A percentile compares a stretch with the other conserved stretches of the same genome.
Conservation (phyloP, 1,140 invertebrate genomes). For the Streblospio benedicti region DNA sequence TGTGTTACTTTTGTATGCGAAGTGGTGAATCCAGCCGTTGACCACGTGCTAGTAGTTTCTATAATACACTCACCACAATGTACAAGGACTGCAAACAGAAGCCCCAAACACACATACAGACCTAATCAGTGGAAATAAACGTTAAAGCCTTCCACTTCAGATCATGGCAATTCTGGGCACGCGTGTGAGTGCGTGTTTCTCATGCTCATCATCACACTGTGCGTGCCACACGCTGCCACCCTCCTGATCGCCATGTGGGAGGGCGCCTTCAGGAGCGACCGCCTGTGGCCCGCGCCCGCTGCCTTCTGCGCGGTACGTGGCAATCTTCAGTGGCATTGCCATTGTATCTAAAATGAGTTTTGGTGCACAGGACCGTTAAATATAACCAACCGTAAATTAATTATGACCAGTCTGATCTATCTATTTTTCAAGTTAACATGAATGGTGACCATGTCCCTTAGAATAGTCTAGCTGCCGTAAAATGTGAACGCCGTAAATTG, state of each 20-base stretch:
- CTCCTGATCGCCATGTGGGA: conserved; percentile 1
- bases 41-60: too few relatives aligned
- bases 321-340: not conserved
- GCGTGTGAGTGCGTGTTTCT: not conserved
- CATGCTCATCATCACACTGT: not conserved
- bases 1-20: too few relatives aligned
- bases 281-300: conserved; percentile 10
- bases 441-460: too few relatives aligned
- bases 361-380: not conserved
- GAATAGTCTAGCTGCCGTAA: too few relatives aligned
- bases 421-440: not conserved
- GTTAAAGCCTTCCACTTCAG: too few relatives aligned
- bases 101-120: too few relatives aligned
- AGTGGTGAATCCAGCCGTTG: too few relatives aligned
- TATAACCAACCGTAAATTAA: not conserved
- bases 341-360: not conserved
- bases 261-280: not conserved
- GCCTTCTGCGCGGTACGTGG: not conserved
- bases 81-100: too few relatives aligned
- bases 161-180: too few relatives aligned
- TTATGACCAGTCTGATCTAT: not conserved
- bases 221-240: conserved; percentile 7
- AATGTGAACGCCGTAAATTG: too few relatives aligned
- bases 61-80: not conserved
- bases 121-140: too few relatives aligned